These are phyloP conservation scores for Chionoecetes opilio DNA, from an alignment of 1,140 invertebrate genomes.

Conservation along the genomic window DNA sequence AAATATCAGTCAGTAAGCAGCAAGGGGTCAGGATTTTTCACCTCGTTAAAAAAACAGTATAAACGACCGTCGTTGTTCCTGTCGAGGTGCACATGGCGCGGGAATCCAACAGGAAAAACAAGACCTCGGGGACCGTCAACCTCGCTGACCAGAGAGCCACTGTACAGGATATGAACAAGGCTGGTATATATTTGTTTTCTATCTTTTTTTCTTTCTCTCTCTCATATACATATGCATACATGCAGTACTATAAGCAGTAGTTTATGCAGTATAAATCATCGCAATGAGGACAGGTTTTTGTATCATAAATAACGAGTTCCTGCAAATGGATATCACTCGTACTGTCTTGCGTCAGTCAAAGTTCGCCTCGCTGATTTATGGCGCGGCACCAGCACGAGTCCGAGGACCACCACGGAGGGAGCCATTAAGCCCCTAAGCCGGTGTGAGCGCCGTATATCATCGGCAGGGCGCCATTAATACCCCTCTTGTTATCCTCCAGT, in stretches of 20 bases:
- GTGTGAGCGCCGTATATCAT: conserved; percentile 25
- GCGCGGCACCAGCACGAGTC: neutral
- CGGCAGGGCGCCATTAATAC: conserved; percentile 15
- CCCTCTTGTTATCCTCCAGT: conserved; percentile 16
- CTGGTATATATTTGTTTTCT: neutral
- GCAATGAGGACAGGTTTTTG: too few relatives aligned
- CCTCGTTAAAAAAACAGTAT: too few relatives aligned
- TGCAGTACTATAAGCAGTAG: too few relatives aligned
- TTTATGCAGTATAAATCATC: too few relatives aligned
- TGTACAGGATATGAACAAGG: neutral
- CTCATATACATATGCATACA: neutral
- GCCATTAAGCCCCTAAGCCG: conserved; percentile 4
- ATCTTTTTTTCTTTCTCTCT: neutral
- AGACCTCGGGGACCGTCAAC: too few relatives aligned
- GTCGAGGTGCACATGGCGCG: too few relatives aligned
- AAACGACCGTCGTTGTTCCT: too few relatives aligned
- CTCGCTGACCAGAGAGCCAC: neutral
- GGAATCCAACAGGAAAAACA: too few relatives aligned
- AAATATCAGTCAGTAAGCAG: too few relatives aligned
- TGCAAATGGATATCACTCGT: neutral
- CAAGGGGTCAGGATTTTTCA: too few relatives aligned
- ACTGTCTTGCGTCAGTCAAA: neutral
- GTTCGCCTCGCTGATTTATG: neutral
- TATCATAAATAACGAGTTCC: neutral
- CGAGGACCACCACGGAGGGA: neutral